Percentiles rank a stretch among this genome's conserved stretches.
Evolutionary conservation across 1,140 invertebrate genomes (phyloP).

Genomic region (Trichonephila clavata): DNA sequence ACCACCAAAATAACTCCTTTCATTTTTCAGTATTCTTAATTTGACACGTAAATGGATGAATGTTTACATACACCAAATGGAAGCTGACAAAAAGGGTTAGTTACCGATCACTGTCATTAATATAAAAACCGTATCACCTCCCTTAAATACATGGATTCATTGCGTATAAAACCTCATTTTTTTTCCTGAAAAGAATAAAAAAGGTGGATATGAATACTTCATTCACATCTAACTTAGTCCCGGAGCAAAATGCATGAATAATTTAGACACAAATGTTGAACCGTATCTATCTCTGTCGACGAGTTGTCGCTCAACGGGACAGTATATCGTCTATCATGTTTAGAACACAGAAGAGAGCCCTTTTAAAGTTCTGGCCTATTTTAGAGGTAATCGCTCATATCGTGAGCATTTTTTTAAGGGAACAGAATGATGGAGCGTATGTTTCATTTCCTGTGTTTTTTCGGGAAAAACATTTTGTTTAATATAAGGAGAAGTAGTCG

Average conservation of each 20-base stretch:
- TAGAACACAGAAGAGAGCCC: not conserved
- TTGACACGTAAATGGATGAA: not conserved
- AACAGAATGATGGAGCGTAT: not conserved
- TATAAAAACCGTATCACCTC: not conserved
- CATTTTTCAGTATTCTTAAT: not conserved
- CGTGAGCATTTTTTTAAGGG: not conserved
- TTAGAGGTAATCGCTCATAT: not conserved
- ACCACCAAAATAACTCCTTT: too few relatives aligned
- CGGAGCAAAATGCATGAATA: conserved; percentile 37
- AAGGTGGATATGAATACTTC: conserved; percentile 13
- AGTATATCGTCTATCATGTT: conserved; percentile 44
- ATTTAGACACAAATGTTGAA: conserved; percentile 43
- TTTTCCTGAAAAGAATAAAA: not conserved
- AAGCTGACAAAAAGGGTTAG: not conserved
- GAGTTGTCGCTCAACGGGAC: conserved; percentile 24
- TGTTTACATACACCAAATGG: not conserved
- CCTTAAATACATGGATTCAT: not conserved
- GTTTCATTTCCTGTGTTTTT: not conserved
- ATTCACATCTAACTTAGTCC: not conserved
- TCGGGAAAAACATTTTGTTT: not conserved
- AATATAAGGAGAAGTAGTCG: not conserved
- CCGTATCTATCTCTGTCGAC: conserved; percentile 45
- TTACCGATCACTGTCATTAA: not conserved
- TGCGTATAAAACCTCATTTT: not conserved
- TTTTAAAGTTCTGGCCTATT: conserved; percentile 10